These are phyloP conservation scores for Lordiphosa collinella DNA, from an alignment of 1,140 invertebrate species.

Conservation along the genomic window DNA sequence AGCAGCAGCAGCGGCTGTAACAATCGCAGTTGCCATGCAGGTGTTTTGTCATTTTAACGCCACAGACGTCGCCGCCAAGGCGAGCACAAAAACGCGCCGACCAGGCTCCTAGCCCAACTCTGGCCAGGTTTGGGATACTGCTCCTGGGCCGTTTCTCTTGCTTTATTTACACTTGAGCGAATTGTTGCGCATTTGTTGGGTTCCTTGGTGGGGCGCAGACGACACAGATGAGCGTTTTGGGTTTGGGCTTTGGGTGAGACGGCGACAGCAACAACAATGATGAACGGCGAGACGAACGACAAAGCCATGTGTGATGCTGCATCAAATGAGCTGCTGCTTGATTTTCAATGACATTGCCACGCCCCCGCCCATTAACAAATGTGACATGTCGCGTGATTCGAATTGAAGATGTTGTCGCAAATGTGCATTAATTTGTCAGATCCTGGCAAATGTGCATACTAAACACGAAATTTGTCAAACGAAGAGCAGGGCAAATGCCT, in stretches of 20 bases:
- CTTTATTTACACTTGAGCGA: conserved; percentile 76
- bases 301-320: conserved; percentile 20
- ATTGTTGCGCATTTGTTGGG: conserved; percentile 74
- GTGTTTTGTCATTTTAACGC: conserved; percentile 74
- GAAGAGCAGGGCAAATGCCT: conserved; percentile 43
- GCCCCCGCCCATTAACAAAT: conserved; percentile 7
- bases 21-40: conserved; percentile 29
- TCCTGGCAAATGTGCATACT: conserved; percentile 42
- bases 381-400: conserved; percentile 69
- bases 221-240: conserved; percentile 50
- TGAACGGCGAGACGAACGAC: neutral
- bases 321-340: conserved; percentile 57
- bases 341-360: conserved; percentile 55
- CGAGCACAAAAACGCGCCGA: conserved; percentile 2
- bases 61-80: conserved; percentile 32
- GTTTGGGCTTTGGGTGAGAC: neutral
- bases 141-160: conserved; percentile 6
- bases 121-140: neutral
- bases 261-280: conserved; percentile 3
- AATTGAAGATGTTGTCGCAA: conserved; percentile 68
- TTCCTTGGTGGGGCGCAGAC: conserved; percentile 1
- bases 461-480: conserved; percentile 48
- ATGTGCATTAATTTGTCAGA: conserved; percentile 72
- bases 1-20: conserved; percentile 4
- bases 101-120: neutral